Evolutionary conservation across 2,888 invertebrate species (phyloP), one percentile per base, ranked within the genome.

Genomic region (Crepidodera aurea): DNA sequence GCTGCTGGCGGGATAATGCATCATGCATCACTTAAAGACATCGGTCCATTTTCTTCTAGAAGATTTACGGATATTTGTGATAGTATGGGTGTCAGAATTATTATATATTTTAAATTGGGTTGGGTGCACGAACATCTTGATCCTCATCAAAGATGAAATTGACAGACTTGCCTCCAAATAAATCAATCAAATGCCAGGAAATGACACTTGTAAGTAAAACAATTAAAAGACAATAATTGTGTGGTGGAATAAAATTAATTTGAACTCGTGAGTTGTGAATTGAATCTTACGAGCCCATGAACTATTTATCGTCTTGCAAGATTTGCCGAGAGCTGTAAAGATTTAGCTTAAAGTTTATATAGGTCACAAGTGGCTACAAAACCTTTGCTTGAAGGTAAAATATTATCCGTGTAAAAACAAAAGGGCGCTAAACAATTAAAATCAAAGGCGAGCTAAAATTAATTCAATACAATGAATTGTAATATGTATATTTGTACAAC

Each of bases 1-100:
- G 25, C 22, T 44, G 62, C 50, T 32, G 54, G 32, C 50, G 39
- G 51, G 46, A 56, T 65, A 67, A 65, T 65, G 65, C 51, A 65
- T 67, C 65, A 65, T 65, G 65, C 63, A 67, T 63, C 63, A 65
- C 61, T 60, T 56, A 61, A 66, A 59, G 53, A 61, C 57, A 57
- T 37, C 51, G 32, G 22, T 16, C 55, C 46, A 46, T 60, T 61
- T 61, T 42, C 55, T 15, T 48, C 13, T 19, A 22, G 22, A 48
- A 48, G 60, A 61, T 61, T 50, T 61, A 61, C 42, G 16, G 16
- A 12, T 3, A 6, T n/a, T 10, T 13, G 1, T 6, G 10, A 34
- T 34, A 34, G 34, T 34, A 5, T 13, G 6, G 3, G 34, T n/a
- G 34, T 6, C 34, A 34, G 34, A 34, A 34, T 13, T 32, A 22